phyloP scores from a whole-genome alignment of 2,888 invertebrate species.

The Phania funesta region DNA sequence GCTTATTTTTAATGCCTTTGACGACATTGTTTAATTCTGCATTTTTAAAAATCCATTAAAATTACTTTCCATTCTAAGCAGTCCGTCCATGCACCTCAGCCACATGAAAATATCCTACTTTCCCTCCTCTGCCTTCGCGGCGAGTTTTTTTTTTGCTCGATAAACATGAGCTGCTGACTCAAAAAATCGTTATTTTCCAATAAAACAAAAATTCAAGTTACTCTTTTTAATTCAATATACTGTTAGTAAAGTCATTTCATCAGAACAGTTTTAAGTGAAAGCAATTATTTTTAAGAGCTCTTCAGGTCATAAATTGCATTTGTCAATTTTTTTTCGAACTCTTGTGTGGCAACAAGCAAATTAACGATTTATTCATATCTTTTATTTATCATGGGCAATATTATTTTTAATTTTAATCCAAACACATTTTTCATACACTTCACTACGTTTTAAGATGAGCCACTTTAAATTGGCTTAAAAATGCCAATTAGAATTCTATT shows the following conservation, averaged over 20 bases:
- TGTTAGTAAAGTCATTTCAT: not conserved
- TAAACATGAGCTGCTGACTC: too few relatives aligned
- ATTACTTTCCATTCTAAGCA: too few relatives aligned
- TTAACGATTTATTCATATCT: not conserved
- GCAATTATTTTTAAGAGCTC: conserved; percentile 25
- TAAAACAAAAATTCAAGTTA: too few relatives aligned
- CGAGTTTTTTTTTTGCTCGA: too few relatives aligned
- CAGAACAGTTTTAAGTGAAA: conserved; percentile 19
- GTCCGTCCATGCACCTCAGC: too few relatives aligned
- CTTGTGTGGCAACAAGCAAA: not conserved
- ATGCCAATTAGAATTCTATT: conserved; percentile 56
- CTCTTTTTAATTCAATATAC: not conserved
- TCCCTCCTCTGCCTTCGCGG: too few relatives aligned
- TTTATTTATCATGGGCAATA: conserved; percentile 22
- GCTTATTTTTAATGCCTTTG: too few relatives aligned
- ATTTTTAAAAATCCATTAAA: too few relatives aligned
- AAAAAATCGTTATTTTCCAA: not conserved
- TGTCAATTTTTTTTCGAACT: not conserved
- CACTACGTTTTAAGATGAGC: conserved; percentile 3
- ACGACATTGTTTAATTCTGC: too few relatives aligned
- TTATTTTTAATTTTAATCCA: not conserved
- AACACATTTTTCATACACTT: not conserved
- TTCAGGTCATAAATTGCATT: not conserved
- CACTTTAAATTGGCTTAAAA: conserved; percentile 55
- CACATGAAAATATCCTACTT: too few relatives aligned